Evolutionary conservation across 2,113 vertebrate genomes (phyloP).

Genomic region (Spilogale gracilis): DNA sequence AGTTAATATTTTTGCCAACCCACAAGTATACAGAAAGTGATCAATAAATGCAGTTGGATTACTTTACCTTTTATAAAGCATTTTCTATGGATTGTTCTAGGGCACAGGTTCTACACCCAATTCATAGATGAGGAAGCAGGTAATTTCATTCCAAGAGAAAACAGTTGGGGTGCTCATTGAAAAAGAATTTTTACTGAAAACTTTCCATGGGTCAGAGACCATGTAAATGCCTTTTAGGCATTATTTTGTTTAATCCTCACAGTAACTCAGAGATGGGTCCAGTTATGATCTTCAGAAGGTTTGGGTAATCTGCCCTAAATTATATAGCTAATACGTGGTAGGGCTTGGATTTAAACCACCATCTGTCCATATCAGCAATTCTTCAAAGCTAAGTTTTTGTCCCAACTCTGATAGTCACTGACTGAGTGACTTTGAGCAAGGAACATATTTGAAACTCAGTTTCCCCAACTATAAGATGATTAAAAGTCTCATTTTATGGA

Average conservation of each 20-base stretch:
- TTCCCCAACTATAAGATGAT: neutral
- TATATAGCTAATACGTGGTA: neutral
- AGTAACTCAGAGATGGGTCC: neutral
- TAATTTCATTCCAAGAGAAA: neutral
- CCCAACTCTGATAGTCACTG: neutral
- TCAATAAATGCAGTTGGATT: neutral
- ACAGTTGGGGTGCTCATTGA: neutral
- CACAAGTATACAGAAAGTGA: slow-evolving; percentile 9
- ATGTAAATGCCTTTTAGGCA: neutral
- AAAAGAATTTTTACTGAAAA: neutral
- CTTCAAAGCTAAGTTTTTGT: neutral
- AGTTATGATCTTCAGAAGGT: neutral
- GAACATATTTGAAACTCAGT: neutral
- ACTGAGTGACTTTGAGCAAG: neutral
- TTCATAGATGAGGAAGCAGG: neutral
- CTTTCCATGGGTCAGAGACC: neutral
- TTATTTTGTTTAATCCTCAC: slow-evolving; percentile 23
- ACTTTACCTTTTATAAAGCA: neutral
- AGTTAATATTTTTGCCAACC: neutral
- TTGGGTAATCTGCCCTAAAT: neutral
- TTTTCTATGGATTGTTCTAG: neutral
- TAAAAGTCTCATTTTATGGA: neutral
- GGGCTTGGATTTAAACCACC: neutral
- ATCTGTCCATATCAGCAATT: neutral
- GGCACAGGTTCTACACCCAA: neutral